phyloP scores from a whole-genome alignment of 2,888 invertebrate species.

The Atrina japonica region DNA sequence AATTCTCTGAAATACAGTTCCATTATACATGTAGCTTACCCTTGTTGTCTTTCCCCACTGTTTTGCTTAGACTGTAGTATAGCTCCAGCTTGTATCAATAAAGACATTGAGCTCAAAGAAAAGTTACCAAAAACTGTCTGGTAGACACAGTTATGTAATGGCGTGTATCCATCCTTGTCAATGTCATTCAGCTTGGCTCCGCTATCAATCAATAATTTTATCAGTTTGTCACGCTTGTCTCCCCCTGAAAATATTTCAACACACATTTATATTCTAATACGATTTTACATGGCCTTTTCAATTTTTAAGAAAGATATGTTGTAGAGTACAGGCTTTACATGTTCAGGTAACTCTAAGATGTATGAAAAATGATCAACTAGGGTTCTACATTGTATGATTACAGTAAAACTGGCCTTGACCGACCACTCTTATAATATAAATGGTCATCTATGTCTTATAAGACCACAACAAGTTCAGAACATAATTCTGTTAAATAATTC shows the following conservation, averaged over 20 bases:
- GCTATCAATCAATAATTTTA: conserved; percentile 46
- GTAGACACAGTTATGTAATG: conserved; percentile 60
- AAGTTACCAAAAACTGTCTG: conserved; percentile 44
- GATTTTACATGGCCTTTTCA: too few species aligned
- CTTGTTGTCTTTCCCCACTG: conserved; percentile 19
- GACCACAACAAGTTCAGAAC: too few species aligned
- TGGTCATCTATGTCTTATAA: too few species aligned
- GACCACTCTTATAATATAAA: too few species aligned
- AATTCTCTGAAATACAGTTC: neutral
- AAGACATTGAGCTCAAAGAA: conserved; percentile 40
- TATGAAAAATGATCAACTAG: too few species aligned
- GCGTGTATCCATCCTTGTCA: conserved; percentile 54
- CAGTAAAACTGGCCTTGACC: too few species aligned
- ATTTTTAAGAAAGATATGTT: too few species aligned
- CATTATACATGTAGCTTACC: conserved; percentile 11
- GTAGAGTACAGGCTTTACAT: too few species aligned
- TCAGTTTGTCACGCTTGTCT: conserved; percentile 30
- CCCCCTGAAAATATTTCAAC: conserved; percentile 1
- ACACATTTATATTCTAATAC: neutral
- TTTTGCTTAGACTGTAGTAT: conserved; percentile 30
- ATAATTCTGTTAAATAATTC: too few species aligned
- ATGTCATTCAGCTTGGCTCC: conserved; percentile 59
- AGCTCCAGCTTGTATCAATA: conserved; percentile 53
- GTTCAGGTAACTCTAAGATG: too few species aligned
- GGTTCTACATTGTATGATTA: too few species aligned